A percentile compares a stretch with the other conserved stretches of the same genome.
Conservation (phyloP, 23 tunicate species). For the Phallusia fumigata region DNA sequence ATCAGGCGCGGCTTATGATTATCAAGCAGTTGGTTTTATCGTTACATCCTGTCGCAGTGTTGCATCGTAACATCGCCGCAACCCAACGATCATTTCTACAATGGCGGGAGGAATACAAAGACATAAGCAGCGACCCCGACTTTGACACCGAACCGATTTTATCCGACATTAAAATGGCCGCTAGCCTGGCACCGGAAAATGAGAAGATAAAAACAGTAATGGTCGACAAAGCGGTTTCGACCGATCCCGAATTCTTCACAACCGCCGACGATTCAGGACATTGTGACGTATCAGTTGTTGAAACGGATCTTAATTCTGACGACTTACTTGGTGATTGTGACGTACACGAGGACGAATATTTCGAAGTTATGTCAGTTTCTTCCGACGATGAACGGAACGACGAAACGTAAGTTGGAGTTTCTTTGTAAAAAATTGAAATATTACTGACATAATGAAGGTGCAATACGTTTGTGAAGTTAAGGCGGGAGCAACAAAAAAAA, state of each 20-base stretch:
- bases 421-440: too few relatives aligned
- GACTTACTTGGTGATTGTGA: background rate
- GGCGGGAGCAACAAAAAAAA: too few relatives aligned
- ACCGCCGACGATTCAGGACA: background rate
- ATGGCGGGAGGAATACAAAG: slow-evolving; percentile 4
- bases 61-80: background rate
- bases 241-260: background rate
- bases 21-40: background rate
- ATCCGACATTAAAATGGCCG: background rate
- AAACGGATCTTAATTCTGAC: background rate
- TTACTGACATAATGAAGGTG: too few relatives aligned
- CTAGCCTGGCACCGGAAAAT: background rate
- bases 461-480: too few relatives aligned
- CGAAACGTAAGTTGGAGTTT: background rate
- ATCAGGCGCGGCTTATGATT: too few relatives aligned
- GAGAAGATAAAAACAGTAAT: background rate
- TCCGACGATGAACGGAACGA: background rate
- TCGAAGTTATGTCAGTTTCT: background rate
- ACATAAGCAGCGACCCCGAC: background rate
- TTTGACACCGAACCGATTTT: background rate
- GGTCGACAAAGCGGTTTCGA: background rate
- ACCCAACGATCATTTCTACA: background rate
- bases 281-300: background rate
- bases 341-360: slow-evolving; percentile 1
- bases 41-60: background rate